Base-by-base conservation (phyloP, 2,888 invertebrate genomes). In the Apodemia mormo region DNA sequence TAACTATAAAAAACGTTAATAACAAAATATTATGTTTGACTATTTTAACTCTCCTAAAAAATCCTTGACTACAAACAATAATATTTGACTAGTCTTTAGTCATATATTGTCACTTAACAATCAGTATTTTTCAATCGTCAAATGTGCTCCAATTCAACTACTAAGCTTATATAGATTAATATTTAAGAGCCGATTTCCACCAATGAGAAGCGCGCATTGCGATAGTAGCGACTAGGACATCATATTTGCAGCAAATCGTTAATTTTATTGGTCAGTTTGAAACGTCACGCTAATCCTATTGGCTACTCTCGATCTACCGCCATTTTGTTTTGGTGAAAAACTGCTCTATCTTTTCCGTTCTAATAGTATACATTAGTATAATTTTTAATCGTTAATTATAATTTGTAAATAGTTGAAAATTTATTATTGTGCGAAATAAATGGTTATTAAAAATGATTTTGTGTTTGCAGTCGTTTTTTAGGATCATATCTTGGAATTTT, bases 381-480 rank as follows among this genome's bases (percentile, higher is more conserved):
- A 61, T 33, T 61, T 71, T 67, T 67, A 67, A 52, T 67, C 52
- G 67, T 67, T 69, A 70, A 70, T 30, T 73, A 66, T 70, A 74
- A 71, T 73, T 77, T 78, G 78, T 78, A 77, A 71, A 79, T 79
- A 78, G 69, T 72, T 67, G 68, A 76, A 74, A 74, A 72, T 74
- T 76, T 74, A 78, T 76, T 75, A 75, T 72, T 75, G 76, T 78
- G 76, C 75, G 61, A 76, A 79, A 77, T 78, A 79, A 77, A 78
- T 70, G 76, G 77, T 79, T 78, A 77, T 72, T 75, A 74, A 68
- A 29, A 66, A 58, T 40, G 49, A 71, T 68, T 68, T 72, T 68
- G n/a, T 52, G 52, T 52, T n/a, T 7, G 7, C n/a, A 40, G 40
- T 40, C 6, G 40, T 7, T 40, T 7, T 40, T 45, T 0, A 12